Evolutionary conservation across 2,888 invertebrate genomes (phyloP).

Genomic region (Orthonevra nobilis): DNA sequence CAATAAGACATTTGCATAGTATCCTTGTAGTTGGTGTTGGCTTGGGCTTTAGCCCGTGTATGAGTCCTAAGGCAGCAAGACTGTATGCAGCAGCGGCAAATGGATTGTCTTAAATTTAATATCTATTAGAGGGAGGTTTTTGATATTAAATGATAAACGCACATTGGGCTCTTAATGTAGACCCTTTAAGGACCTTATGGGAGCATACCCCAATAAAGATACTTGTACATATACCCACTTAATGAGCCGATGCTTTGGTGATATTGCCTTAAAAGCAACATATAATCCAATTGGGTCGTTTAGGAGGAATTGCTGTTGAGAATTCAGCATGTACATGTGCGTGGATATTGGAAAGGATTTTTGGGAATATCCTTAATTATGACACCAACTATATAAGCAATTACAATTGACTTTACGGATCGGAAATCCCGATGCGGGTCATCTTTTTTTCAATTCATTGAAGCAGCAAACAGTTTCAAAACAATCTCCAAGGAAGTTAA

Average conservation of each 20-base stretch:
- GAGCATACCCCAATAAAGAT: conserved; percentile 59
- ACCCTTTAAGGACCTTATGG: conserved; percentile 48
- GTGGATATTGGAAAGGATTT: neutral
- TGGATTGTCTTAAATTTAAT: conserved; percentile 45
- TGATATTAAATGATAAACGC: conserved; percentile 52
- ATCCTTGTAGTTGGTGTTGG: neutral
- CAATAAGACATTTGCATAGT: conserved; percentile 45
- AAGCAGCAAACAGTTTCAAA: neutral
- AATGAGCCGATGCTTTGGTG: conserved; percentile 24
- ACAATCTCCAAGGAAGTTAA: conserved; percentile 3
- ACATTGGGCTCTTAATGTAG: conserved; percentile 56
- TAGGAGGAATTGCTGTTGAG: conserved; percentile 34
- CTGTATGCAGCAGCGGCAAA: conserved; percentile 19
- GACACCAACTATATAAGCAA: conserved; percentile 19
- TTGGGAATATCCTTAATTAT: conserved; percentile 37
- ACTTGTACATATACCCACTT: conserved; percentile 35
- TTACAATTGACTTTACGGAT: conserved; percentile 28
- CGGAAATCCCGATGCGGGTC: conserved; percentile 13
- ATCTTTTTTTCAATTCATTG: conserved; percentile 6
- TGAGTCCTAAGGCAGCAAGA: neutral
- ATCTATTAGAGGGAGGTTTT: conserved; percentile 28
- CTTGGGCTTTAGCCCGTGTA: neutral
- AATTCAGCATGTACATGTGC: neutral
- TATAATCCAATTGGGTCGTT: conserved; percentile 42
- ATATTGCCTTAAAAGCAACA: conserved; percentile 46